Evolutionary conservation across 2,113 vertebrate genomes (phyloP), one percentile per base, ranked within the genome.

Genomic region (Microcebus jonahi): DNA sequence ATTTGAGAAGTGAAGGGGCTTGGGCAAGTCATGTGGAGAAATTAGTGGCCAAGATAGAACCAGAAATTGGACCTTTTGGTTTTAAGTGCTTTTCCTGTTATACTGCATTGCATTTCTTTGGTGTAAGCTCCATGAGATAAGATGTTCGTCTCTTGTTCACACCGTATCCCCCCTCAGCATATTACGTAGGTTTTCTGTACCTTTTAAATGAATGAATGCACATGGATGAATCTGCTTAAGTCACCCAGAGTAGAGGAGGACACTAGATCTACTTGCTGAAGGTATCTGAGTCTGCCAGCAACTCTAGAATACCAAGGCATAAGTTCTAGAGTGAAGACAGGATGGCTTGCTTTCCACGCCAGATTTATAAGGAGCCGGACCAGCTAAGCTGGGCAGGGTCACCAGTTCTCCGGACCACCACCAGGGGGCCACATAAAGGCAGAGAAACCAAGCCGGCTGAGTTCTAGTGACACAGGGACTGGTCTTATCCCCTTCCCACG

Each of bases 351-450:
- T 77, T 86, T 88, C 39, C 17, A 36, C 4, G 27, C 34, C 18
- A 45, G 83, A 29, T 31, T 50, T 48, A n/a, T 11, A 31, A 77
- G 15, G 68, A 90, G 55, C 50, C 1, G 2, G 61, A 61, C 73
- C 65, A 39, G 55, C 29, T 6, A 23, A 0, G 1, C 8, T 14
- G 36, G 39, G n/a, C n/a, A 85, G 36, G 34, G 86, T 11, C 21
- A 14, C 6, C 61, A 76, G 61, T 92, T 95, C 88, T 57, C 10
- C 0, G 5, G 2, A 10, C 53, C 36, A 75, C 90, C 97, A 97
- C 92, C 76, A 97, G 97, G 81, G 95, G 84, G 94, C 67, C 0
- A 3, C 63, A 55, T n/a, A 0, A 17, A 71, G 84, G 63, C 82
- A 27, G 61, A 50, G 79, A 75, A 17, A 4, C 0, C 10, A 2